Conservation (phyloP, 2,888 invertebrate genomes). For the Oasisia sp. region DNA sequence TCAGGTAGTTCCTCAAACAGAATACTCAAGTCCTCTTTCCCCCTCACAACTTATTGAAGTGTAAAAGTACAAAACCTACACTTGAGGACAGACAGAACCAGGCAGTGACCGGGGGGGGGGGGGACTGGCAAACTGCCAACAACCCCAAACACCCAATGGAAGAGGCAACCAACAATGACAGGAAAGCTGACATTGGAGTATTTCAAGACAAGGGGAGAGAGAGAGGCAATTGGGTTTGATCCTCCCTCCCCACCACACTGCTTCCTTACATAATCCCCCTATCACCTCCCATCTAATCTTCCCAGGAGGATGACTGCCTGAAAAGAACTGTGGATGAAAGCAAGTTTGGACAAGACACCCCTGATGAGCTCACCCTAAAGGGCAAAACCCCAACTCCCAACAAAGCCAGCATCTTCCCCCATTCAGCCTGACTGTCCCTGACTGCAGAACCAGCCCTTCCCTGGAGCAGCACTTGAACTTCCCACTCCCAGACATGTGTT, state of each 20-base stretch:
- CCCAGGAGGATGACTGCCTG: not conserved
- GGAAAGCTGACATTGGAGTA: not conserved
- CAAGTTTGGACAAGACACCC: not conserved
- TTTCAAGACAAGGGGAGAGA: not conserved
- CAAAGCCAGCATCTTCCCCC: not conserved
- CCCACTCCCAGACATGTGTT: not conserved
- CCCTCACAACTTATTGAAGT: not conserved
- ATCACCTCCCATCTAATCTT: not conserved
- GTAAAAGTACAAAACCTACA: not conserved
- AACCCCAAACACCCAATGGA: not conserved
- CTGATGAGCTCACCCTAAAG: constrained; percentile 6
- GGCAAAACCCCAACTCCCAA: constrained; percentile 1
- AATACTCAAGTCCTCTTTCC: not conserved
- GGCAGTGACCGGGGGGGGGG: not conserved
- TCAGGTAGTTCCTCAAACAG: not conserved
- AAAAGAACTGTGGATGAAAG: not conserved
- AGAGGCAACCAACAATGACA: not conserved
- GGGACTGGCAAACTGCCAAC: not conserved
- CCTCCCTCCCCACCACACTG: not conserved
- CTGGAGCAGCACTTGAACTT: not conserved
- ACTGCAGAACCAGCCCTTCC: not conserved
- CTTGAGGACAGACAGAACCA: not conserved
- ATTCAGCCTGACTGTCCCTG: not conserved
- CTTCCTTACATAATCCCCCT: constrained; percentile 13
- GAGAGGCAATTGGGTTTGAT: not conserved